phyloP scores from a whole-genome alignment of 2,888 invertebrate species.

The Drosophila imparisetae region DNA sequence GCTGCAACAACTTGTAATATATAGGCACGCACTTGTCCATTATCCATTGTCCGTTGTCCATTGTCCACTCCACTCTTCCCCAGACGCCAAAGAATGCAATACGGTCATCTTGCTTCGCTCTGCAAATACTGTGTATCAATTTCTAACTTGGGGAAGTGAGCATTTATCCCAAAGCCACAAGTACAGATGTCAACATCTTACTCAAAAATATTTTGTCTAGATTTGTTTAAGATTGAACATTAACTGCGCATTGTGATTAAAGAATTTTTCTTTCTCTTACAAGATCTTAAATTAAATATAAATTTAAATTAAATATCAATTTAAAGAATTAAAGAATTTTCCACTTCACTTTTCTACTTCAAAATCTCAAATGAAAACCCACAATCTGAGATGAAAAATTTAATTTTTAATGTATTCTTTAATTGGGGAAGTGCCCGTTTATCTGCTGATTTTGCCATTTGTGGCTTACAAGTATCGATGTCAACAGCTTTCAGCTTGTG shows the following conservation, averaged over 20 bases:
- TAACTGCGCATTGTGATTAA: not conserved
- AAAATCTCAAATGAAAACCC: too few species aligned
- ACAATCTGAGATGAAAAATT: too few species aligned
- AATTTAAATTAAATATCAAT: too few species aligned
- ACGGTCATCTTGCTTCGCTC: not conserved
- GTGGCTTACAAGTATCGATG: not conserved
- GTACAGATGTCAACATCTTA: not conserved
- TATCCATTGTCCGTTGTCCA: conserved; percentile 1
- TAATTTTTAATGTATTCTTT: not conserved
- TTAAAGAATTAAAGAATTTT: not conserved
- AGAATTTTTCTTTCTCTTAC: not conserved
- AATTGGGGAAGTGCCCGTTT: not conserved
- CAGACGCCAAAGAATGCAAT: conserved; percentile 25
- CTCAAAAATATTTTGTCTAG: not conserved
- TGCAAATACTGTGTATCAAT: conserved; percentile 30
- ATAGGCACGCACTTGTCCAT: conserved; percentile 52
- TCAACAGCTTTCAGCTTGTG: not conserved
- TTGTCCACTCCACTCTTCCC: not conserved
- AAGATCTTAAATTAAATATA: too few species aligned
- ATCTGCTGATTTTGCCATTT: not conserved
- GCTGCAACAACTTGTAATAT: conserved; percentile 60
- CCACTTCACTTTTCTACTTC: not conserved
- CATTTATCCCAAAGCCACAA: not conserved
- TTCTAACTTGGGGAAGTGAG: not conserved
- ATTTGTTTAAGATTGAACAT: not conserved